These are phyloP conservation scores for Apogon talboti DNA, from an alignment of 2,797 vertebrate species.

Conservation along the genomic window DNA sequence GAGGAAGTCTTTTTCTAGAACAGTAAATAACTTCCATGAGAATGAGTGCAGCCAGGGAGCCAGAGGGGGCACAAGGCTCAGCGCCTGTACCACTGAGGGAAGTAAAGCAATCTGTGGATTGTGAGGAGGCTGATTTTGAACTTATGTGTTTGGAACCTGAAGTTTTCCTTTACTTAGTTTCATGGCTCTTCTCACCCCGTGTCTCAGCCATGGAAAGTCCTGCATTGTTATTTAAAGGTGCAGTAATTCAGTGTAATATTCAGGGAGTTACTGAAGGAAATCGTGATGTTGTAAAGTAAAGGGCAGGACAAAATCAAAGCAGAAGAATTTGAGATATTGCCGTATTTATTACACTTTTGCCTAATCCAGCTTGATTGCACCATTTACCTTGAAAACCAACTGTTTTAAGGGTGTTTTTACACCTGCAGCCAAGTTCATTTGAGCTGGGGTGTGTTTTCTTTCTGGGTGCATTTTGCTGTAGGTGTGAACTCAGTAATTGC, in stretches of 20 bases:
- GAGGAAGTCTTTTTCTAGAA: slow-evolving; percentile 37
- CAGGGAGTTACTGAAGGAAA: no score
- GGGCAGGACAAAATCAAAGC: background rate
- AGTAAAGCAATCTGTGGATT: slow-evolving; percentile 43
- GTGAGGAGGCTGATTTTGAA: slow-evolving; percentile 42
- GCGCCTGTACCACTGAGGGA: slow-evolving; percentile 38
- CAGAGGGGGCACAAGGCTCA: slow-evolving; percentile 48
- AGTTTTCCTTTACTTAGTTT: slow-evolving; percentile 36
- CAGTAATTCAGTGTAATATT: slow-evolving; percentile 2
- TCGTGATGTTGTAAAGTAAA: background rate
- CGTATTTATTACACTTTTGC: no score
- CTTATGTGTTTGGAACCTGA: slow-evolving; percentile 34
- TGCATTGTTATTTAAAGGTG: slow-evolving; percentile 24
- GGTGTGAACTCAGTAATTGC: no score
- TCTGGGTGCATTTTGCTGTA: no score
- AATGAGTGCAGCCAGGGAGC: slow-evolving; percentile 46
- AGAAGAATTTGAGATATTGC: no score
- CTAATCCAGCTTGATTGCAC: no score
- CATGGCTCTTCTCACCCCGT: background rate
- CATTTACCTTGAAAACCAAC: no score
- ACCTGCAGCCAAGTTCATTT: no score
- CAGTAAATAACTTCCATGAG: slow-evolving; percentile 68
- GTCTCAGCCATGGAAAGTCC: slow-evolving; percentile 9
- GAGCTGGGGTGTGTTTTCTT: no score
- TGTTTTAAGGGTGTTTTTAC: no score